Evolutionary conservation across 2,797 vertebrate genomes (phyloP), one percentile per base, ranked within the genome.

Genomic region (Sebastes steindachneri): DNA sequence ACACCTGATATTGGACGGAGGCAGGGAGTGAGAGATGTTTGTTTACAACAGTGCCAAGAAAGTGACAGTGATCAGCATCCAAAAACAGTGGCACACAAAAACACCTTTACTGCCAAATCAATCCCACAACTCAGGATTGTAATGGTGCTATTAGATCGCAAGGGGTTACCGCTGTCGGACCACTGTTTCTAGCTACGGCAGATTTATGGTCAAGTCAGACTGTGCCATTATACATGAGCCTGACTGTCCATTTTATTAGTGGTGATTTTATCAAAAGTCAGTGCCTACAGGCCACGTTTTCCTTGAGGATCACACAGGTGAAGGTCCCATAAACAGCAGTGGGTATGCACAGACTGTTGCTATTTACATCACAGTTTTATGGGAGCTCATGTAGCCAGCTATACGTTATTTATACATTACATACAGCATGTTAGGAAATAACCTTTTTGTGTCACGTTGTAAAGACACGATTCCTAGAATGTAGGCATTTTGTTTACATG

Each of bases 81-180:
- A 83, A 81, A 83, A 88, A 65, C 70, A 68, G 76, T 57, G 66
- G 73, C 60, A 78, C 77, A 79, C 68, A 74, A 84, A 48, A 88
- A 83, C 75, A 41, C 29, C 48, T 75, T 75, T 37, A 80, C 28
- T 69, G 77, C 68, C 74, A 83, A 88, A 86, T 77, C 76, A 78
- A 72, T 85, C 31, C 67, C 21, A 72, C 55, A 75, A 80, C 75
- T 82, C 35, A 79, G 33, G 72, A 63, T n/a, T 82, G 53, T 80
- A 75, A 83, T 82, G 48, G 51, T 41, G 59, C 66, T 37, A 77
- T 82, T 77, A 86, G 69, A 87, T 58, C 64, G 72, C 26, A 57
- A 54, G 14, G 8, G 77, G 70, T 74, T 70, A 37, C 54, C 7
- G 21, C 66, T 73, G 62, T n/a, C 12, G 7, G 33, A 17, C 7